Conservation (phyloP, 1,140 invertebrate species). For the Manduca sexta region DNA sequence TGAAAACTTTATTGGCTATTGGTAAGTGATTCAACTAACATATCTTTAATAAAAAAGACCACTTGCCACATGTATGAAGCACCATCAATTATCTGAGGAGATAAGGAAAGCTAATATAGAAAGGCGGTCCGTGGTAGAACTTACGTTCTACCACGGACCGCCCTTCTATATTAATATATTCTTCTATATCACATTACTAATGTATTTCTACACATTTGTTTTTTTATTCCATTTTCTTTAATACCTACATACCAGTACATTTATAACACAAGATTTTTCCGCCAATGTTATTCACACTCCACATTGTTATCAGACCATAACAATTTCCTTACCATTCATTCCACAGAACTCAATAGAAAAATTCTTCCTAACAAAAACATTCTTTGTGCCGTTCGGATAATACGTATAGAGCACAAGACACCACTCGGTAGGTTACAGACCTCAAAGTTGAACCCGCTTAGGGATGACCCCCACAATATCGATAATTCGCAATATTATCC, state of each 20-base stretch:
- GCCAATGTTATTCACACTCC: not conserved
- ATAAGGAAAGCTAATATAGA: too few species aligned
- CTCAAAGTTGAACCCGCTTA: conserved; percentile 12
- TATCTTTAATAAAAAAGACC: not conserved
- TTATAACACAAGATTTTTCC: not conserved
- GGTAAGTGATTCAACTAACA: conserved; percentile 76
- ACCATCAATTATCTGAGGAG: too few species aligned
- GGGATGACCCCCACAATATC: conserved; percentile 1
- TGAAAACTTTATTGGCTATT: conserved; percentile 91
- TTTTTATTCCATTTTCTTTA: too few species aligned
- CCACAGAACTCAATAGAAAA: conserved; percentile 1
- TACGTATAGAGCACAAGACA: not conserved
- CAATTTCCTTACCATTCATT: not conserved
- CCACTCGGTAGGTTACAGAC: conserved; percentile 10
- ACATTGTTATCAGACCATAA: too few species aligned
- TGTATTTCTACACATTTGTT: too few species aligned
- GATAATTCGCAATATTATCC: not conserved
- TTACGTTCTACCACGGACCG: too few species aligned
- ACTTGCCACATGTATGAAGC: too few species aligned
- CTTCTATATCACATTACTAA: too few species aligned
- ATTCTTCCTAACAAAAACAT: not conserved
- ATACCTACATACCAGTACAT: too few species aligned
- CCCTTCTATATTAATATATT: too few species aligned
- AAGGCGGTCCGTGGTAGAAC: too few species aligned
- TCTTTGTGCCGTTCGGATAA: conserved; percentile 1